Evolutionary conservation across 2,113 vertebrate species (phyloP), one percentile per base, ranked within the genome.

Genomic region (Uria lomvia): DNA sequence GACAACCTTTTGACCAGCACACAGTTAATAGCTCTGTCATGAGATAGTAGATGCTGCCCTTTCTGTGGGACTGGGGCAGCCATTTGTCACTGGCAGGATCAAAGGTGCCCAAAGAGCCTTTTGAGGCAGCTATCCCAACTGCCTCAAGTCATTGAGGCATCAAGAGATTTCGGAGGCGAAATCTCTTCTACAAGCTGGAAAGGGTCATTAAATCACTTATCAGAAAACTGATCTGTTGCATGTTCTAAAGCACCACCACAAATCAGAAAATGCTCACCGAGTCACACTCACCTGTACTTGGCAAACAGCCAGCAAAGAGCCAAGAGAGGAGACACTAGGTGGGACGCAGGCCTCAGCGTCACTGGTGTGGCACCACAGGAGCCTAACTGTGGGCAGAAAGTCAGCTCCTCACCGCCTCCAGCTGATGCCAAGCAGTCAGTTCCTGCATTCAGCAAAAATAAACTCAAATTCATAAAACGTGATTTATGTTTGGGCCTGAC

Each of bases 271-370:
- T 50, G 20, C 6, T 86, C 58, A 67, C 36, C 12, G n/a, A 59
- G 68, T 58, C 36, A 9, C 3, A 0, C 34, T 65, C 26, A 11
- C 29, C 42, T 3, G 0, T 43, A n/a, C 45, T 10, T 60, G 29
- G 34, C 53, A 67, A 84, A 62, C 9, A 85, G 34, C 9, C 63
- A 85, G 60, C 5, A 27, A 34, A 79, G 24, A 52, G 24, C 1
- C 11, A 19, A 32, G 38, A 36, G 23, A 59, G 34, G 27, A 84
- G 32, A 36, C 11, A 30, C 1, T 0, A 68, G 24, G 22, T 42
- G 18, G 32, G n/a, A 63, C 29, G 19, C 29, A 43, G 60, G 36
- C 5, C 29, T 75, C 4, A 1, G 17, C 34, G 29, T 66, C 59
- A 43, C 15, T 29, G 27, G 9, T 34, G 22, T 0, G 2, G 26